Conservation (phyloP, 2,113 vertebrate genomes). For the Oncorhynchus kisutch region DNA sequence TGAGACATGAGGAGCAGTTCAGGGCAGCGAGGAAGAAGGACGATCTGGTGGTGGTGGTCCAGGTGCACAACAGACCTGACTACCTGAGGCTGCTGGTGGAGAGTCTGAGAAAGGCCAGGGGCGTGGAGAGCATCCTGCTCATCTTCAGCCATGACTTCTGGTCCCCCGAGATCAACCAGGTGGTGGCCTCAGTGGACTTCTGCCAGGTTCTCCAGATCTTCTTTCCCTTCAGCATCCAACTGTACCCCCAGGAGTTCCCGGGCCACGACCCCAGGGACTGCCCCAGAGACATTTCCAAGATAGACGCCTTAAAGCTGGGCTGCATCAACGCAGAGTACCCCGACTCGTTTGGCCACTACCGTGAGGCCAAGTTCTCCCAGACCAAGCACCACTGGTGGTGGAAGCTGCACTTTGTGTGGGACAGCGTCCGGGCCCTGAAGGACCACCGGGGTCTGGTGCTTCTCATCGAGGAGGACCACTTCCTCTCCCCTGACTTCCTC, state of each 20-base stretch:
- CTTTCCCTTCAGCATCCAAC: conserved; percentile 96
- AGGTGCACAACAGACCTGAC: conserved; percentile 91
- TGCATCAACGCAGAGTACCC: conserved; percentile 97
- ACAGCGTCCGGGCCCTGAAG: conserved; percentile 81
- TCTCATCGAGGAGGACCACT: conserved; percentile 95
- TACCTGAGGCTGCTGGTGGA: conserved; percentile 87
- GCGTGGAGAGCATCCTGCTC: conserved; percentile 83
- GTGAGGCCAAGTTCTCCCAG: conserved; percentile 94
- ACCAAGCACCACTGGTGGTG: conserved; percentile 99
- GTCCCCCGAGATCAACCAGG: conserved; percentile 88
- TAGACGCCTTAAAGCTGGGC: conserved; percentile 84
- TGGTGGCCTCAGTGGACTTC: conserved; percentile 87
- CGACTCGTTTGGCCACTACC: conserved; percentile 95
- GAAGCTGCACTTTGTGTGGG: conserved; percentile 98
- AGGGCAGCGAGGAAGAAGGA: conserved; percentile 59
- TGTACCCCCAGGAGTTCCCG: conserved; percentile 94
- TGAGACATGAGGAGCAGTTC: conserved; percentile 82
- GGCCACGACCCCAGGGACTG: conserved; percentile 93
- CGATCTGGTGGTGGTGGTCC: conserved; percentile 86
- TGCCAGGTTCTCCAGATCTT: conserved; percentile 96
- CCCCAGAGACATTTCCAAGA: conserved; percentile 86
- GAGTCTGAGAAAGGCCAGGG: conserved; percentile 81
- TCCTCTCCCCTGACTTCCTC: conserved; percentile 88
- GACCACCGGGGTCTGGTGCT: conserved; percentile 84
- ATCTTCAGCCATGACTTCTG: conserved; percentile 97